Percentiles rank a stretch among this genome's conserved stretches.
Evolutionary conservation across 2,888 invertebrate species (phyloP).

Genomic region (Athetis lepigone): DNA sequence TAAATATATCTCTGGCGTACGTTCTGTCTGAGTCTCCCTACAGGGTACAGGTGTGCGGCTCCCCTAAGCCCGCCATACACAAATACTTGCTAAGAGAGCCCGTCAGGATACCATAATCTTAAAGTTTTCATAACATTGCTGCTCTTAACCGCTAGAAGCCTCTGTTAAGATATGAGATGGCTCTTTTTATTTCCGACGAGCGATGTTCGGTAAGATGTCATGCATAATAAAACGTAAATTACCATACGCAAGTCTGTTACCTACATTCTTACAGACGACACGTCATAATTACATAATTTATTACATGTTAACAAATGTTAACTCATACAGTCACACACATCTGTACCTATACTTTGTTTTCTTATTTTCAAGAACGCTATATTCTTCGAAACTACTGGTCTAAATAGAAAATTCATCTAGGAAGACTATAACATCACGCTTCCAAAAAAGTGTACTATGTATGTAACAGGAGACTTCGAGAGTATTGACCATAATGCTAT

Average conservation of each 20-base stretch:
- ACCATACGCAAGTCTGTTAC: no score
- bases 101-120: conserved; percentile 10
- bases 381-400: no score
- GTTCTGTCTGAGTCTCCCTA: neutral
- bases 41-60: conserved; percentile 19
- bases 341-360: neutral
- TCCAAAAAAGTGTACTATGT: no score
- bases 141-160: neutral
- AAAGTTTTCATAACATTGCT: neutral
- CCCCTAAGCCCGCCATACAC: conserved; percentile 17
- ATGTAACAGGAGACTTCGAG: no score
- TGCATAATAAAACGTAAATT: neutral
- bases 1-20: conserved; percentile 1
- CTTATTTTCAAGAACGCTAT: no score
- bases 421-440: no score
- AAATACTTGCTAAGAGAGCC: conserved; percentile 40
- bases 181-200: neutral
- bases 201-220: neutral
- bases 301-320: neutral
- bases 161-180: neutral
- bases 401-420: no score
- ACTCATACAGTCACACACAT: neutral
- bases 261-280: no score
- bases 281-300: conserved; percentile 1
- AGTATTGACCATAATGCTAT: no score